A percentile compares a stretch with the other conserved stretches of the same genome.
phyloP scores from a whole-genome alignment of 1,140 invertebrate genomes.

The Anastrepha obliqua region DNA sequence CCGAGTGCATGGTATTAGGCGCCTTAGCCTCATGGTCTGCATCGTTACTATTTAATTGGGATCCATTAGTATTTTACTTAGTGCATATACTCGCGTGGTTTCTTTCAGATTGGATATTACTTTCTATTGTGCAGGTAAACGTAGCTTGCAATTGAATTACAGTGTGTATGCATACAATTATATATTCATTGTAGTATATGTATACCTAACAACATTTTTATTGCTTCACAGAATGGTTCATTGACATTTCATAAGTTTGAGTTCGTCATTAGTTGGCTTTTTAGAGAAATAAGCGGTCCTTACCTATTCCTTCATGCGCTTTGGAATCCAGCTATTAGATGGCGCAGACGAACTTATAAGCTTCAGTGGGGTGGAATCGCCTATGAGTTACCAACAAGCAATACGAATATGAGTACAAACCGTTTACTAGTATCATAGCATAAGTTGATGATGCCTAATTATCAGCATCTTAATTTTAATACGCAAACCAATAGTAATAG shows the following conservation, averaged over 20 bases:
- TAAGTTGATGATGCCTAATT: neutral
- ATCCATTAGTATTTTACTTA: slow-evolving; percentile 77
- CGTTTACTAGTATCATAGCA: slow-evolving; percentile 55
- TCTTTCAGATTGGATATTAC: too few relatives aligned
- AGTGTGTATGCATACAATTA: too few relatives aligned
- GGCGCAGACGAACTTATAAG: slow-evolving; percentile 91
- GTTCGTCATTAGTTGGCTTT: slow-evolving; percentile 96
- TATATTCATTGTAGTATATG: neutral
- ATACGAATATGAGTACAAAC: slow-evolving; percentile 54
- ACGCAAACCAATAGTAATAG: neutral
- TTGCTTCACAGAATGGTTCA: slow-evolving; percentile 55
- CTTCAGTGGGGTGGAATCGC: slow-evolving; percentile 95
- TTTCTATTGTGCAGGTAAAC: too few relatives aligned
- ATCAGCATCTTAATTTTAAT: neutral
- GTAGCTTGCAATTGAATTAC: too few relatives aligned
- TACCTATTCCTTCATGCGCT: slow-evolving; percentile 90
- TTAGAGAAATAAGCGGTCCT: slow-evolving; percentile 92
- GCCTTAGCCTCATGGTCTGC: slow-evolving; percentile 90
- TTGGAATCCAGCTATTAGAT: slow-evolving; percentile 90
- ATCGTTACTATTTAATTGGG: slow-evolving; percentile 87
- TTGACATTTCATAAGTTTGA: slow-evolving; percentile 95
- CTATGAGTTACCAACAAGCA: slow-evolving; percentile 79
- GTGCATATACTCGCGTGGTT: slow-evolving; percentile 89
- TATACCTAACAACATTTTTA: neutral
- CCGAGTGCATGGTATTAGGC: slow-evolving; percentile 95